phyloP scores from a whole-genome alignment of 2,797 vertebrate species.

The Chelon auratus region DNA sequence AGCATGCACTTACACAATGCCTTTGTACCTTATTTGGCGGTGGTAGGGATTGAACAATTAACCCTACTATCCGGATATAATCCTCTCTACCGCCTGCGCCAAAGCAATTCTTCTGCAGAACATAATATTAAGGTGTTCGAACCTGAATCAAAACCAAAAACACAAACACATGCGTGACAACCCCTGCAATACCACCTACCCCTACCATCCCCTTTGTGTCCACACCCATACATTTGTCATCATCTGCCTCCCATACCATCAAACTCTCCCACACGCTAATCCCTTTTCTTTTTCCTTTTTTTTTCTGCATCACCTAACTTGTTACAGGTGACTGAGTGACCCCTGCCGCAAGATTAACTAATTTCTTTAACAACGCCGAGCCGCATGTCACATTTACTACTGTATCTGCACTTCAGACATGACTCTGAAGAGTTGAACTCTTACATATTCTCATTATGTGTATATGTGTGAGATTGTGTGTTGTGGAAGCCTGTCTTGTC shows the following conservation, averaged over 20 bases:
- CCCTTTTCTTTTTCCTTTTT: constrained; percentile 75
- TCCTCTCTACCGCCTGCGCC: too few species aligned
- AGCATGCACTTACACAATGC: too few species aligned
- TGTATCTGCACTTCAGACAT: constrained; percentile 54
- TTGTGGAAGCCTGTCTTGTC: constrained; percentile 6
- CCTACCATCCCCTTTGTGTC: too few species aligned
- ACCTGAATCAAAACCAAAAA: too few species aligned
- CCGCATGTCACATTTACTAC: constrained; percentile 74
- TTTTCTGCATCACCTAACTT: constrained; percentile 70
- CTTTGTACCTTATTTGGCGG: too few species aligned
- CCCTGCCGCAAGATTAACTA: constrained; percentile 82
- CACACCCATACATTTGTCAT: too few species aligned
- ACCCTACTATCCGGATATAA: too few species aligned
- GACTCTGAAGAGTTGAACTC: background rate
- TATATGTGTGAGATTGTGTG: constrained; percentile 10
- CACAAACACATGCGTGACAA: too few species aligned
- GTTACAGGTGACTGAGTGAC: constrained; percentile 81
- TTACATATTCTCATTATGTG: background rate
- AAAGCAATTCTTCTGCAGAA: too few species aligned
- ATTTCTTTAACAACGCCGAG: constrained; percentile 86
- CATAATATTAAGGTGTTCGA: too few species aligned
- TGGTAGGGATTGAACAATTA: too few species aligned
- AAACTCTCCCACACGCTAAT: constrained; percentile 62
- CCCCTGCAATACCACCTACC: background rate
- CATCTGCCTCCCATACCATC: constrained; percentile 43